These are phyloP conservation scores for Cochlearius cochlearius DNA, from an alignment of 2,113 vertebrate genomes.

Conservation along the genomic window DNA sequence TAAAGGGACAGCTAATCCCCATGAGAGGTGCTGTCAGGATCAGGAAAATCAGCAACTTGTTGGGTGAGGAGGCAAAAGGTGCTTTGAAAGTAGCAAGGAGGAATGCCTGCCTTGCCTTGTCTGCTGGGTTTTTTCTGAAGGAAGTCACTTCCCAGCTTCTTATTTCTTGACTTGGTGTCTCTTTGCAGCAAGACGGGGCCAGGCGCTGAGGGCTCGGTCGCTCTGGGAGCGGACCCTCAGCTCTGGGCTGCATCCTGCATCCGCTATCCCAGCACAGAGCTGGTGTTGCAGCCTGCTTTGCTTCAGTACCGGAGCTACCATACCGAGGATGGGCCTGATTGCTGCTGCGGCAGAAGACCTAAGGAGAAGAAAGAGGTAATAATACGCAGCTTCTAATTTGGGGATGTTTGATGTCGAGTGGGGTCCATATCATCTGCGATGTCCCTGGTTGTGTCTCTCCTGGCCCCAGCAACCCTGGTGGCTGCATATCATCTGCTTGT, in stretches of 20 bases:
- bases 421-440: fast-evolving
- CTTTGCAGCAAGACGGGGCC: background rate
- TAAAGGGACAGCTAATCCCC: background rate
- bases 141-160: background rate
- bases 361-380: background rate
- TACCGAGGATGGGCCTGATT: background rate
- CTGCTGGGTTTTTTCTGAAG: background rate
- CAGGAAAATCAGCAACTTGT: background rate
- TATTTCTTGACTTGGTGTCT: background rate
- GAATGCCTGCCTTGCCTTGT: background rate
- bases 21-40: background rate
- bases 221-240: fast-evolving
- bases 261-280: no score
- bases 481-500: background rate
- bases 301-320: background rate
- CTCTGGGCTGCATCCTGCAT: background rate
- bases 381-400: background rate
- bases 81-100: background rate
- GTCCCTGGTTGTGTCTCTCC: background rate
- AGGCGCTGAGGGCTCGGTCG: fast-evolving
- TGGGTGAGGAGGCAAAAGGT: background rate
- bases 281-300: background rate
- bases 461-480: no score
- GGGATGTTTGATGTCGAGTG: fast-evolving
- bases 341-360: background rate